A percentile compares a stretch with the other conserved stretches of the same genome.
These are phyloP conservation scores for Turnix velox DNA, from an alignment of 2,113 vertebrate species.

Conservation along the genomic window DNA sequence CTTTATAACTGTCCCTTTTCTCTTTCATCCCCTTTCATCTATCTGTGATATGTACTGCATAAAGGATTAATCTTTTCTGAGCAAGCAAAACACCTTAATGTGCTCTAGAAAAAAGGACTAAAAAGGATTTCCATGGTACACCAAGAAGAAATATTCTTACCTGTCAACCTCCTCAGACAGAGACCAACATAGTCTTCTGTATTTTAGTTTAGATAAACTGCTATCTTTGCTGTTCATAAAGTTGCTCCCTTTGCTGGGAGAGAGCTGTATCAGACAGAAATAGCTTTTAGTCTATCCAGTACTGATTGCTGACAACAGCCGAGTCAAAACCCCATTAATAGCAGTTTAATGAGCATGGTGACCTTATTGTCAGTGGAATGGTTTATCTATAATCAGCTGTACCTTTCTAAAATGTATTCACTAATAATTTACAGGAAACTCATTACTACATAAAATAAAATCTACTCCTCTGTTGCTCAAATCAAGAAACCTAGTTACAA, in stretches of 20 bases:
- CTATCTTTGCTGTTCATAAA: not conserved
- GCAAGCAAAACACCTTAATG: not conserved
- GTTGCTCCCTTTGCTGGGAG: not conserved
- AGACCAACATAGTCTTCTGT: not conserved
- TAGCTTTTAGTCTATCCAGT: not conserved
- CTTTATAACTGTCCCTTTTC: not conserved
- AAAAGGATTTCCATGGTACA: not conserved
- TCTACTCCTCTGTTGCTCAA: not conserved
- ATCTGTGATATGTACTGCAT: not conserved
- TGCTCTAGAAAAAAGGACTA: not conserved
- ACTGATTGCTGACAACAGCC: not conserved
- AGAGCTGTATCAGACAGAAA: not conserved
- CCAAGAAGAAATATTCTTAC: not conserved
- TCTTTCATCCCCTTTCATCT: not conserved
- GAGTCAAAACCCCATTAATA: constrained; percentile 4
- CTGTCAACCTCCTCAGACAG: no score
- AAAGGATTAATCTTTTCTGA: not conserved
- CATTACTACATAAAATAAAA: not conserved
- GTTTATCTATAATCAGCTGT: not conserved
- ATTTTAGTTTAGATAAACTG: not conserved
- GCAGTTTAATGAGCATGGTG: not conserved
- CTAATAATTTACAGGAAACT: not conserved
- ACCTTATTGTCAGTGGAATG: not conserved
- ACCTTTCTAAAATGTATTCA: not conserved
- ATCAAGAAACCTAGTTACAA: not conserved